Conservation (phyloP, 2,113 vertebrate genomes). For the Ranitomeya variabilis region DNA sequence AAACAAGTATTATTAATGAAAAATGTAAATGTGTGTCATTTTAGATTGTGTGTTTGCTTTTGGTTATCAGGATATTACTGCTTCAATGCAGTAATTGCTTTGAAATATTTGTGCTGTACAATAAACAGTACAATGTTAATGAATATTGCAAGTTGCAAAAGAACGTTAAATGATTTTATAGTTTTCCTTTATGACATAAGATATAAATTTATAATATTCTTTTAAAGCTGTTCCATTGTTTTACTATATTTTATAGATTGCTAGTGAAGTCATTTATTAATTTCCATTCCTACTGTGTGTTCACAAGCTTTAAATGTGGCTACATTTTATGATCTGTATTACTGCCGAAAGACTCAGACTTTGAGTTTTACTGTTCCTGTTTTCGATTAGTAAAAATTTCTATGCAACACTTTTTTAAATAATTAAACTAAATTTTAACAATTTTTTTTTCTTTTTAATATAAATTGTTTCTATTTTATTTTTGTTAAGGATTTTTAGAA, state of each 20-base stretch:
- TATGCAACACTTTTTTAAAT: no score
- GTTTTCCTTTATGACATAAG: not conserved
- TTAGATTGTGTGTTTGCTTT: not conserved
- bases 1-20: not conserved
- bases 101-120: not conserved
- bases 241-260: not conserved
- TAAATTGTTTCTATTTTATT: no score
- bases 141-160: not conserved
- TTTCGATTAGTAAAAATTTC: no score
- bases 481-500: no score
- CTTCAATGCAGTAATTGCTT: not conserved
- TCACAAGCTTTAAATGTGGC: no score
- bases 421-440: no score
- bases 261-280: not conserved
- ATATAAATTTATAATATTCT: not conserved
- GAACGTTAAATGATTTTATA: not conserved
- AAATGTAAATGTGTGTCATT: not conserved
- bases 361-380: no score
- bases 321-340: no score
- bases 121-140: not conserved
- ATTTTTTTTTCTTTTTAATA: no score
- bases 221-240: not conserved
- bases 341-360: no score
- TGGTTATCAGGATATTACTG: constrained; percentile 2
- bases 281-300: not conserved